These are phyloP conservation scores for Sphyrna mokarran DNA, from an alignment of 2,113 vertebrate species.

Conservation along the genomic window DNA sequence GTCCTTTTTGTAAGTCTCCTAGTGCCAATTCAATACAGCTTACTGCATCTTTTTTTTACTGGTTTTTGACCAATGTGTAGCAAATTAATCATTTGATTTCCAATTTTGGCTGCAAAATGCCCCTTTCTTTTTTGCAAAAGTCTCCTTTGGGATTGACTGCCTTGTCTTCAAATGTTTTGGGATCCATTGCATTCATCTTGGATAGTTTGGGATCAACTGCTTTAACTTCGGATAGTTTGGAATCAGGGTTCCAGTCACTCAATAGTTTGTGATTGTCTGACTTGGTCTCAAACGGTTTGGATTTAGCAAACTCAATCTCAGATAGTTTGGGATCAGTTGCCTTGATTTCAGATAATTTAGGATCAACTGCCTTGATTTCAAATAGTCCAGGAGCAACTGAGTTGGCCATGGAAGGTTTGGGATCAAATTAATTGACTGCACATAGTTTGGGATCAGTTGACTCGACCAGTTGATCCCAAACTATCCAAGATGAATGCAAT, in stretches of 20 bases:
- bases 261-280: neutral
- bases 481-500: neutral
- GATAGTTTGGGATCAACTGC: neutral
- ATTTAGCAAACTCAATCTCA: neutral
- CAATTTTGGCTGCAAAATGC: neutral
- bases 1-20: neutral
- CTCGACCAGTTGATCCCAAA: neutral
- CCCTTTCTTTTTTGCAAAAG: neutral
- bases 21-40: neutral
- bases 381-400: neutral
- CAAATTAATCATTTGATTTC: neutral
- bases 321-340: neutral
- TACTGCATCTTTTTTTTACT: neutral
- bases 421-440: neutral
- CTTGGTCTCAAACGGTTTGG: neutral
- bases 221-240: neutral
- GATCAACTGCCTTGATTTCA: neutral
- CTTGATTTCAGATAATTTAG: neutral
- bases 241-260: neutral
- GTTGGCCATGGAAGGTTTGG: neutral
- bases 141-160: neutral
- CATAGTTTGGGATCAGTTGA: neutral
- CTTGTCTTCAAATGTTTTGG: neutral
- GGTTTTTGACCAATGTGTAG: neutral
- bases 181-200: neutral